Evolutionary conservation across 2,797 vertebrate species (phyloP).

Genomic region (Hippoglossus hippoglossus): DNA sequence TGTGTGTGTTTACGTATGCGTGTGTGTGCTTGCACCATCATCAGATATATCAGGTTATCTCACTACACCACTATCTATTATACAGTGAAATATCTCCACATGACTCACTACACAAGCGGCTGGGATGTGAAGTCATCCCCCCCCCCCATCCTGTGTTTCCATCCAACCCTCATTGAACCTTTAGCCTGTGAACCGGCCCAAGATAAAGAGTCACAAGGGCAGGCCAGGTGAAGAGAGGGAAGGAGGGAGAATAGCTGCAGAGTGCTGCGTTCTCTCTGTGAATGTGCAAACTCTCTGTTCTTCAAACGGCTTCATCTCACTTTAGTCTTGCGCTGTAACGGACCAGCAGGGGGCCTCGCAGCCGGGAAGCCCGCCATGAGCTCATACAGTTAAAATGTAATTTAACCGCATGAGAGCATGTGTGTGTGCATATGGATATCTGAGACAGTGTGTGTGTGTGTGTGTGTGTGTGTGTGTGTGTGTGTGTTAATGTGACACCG

Average conservation of each 20-base stretch:
- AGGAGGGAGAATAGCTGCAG: conserved; percentile 44
- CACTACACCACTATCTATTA: conserved; percentile 66
- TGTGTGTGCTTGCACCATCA: conserved; percentile 48
- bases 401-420: conserved; percentile 56
- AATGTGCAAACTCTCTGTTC: conserved; percentile 61
- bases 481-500: conserved; percentile 27
- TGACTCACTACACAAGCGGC: conserved; percentile 54
- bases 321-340: conserved; percentile 49
- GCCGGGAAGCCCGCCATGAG: conserved; percentile 43
- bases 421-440: conserved; percentile 48
- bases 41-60: conserved; percentile 75
- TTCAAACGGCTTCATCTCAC: conserved; percentile 58
- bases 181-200: conserved; percentile 50
- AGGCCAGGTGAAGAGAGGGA: conserved; percentile 47
- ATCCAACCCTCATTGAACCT: conserved; percentile 50
- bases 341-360: conserved; percentile 69
- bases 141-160: conserved; percentile 38
- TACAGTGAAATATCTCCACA: conserved; percentile 60
- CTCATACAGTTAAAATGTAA: conserved; percentile 61
- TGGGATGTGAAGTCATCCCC: conserved; percentile 30
- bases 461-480: conserved; percentile 18
- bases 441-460: conserved; percentile 3
- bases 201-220: conserved; percentile 63
- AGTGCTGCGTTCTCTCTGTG: conserved; percentile 25
- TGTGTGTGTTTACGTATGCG: conserved; percentile 37